Evolutionary conservation across 2,888 invertebrate species (phyloP).

Genomic region (Zygogramma bicolorata): DNA sequence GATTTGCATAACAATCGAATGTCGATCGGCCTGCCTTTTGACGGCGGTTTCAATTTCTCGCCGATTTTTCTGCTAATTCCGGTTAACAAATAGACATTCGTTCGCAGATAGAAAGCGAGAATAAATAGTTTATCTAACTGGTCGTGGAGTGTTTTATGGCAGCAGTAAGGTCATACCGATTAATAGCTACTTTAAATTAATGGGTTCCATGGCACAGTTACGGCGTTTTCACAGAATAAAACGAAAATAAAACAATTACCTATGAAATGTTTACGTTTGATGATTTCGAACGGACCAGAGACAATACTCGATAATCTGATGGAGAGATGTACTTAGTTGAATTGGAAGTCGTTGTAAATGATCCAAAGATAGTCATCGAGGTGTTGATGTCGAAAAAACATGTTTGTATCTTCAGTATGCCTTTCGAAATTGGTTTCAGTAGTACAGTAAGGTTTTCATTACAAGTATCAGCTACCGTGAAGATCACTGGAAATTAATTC

Average conservation of each 20-base stretch:
- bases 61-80: constrained; percentile 6
- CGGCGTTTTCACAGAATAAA: constrained; percentile 16
- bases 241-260: constrained; percentile 1
- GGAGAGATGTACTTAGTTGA: background rate
- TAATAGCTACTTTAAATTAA: constrained; percentile 34
- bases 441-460: too few species aligned
- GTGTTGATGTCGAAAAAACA: background rate
- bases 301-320: background rate
- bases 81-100: constrained; percentile 19
- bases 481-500: too few species aligned
- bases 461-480: too few species aligned
- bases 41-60: background rate
- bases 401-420: too few species aligned
- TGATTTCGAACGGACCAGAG: background rate
- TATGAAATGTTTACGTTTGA: constrained; percentile 4
- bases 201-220: constrained; percentile 28
- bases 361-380: background rate
- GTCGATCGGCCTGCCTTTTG: background rate
- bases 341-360: background rate
- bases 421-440: too few species aligned
- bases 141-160: constrained; percentile 20
- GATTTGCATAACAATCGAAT: constrained; percentile 8
- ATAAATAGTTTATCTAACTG: background rate
- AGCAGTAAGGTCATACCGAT: constrained; percentile 30
- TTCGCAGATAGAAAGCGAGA: constrained; percentile 21